Evolutionary conservation across 2,797 vertebrate species (phyloP).

Genomic region (Dicrostonyx torquatus): DNA sequence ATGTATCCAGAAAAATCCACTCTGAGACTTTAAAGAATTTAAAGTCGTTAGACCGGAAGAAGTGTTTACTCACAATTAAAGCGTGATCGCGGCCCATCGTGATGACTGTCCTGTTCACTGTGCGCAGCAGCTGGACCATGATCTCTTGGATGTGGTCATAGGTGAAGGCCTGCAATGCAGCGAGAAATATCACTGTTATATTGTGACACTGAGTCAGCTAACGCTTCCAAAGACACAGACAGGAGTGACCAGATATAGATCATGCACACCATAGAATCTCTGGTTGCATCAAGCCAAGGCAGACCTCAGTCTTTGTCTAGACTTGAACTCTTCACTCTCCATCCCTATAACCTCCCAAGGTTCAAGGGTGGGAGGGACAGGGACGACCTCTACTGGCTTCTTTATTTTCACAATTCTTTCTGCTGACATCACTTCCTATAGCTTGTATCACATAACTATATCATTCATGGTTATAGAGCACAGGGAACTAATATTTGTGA

Average conservation of each 20-base stretch:
- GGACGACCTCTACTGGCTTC: not conserved
- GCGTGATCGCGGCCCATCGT: slow-evolving; percentile 93
- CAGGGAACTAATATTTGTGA: not conserved
- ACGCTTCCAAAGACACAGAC: not conserved
- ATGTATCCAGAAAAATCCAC: not conserved
- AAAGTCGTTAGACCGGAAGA: not conserved
- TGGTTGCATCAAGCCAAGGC: not conserved
- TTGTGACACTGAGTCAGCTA: not conserved
- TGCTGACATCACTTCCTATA: not conserved
- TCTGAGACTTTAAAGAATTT: not conserved
- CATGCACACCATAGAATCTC: not conserved
- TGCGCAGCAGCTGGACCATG: slow-evolving; percentile 92
- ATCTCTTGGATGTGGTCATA: slow-evolving; percentile 95
- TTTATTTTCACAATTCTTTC: not conserved
- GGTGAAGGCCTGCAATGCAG: slow-evolving; percentile 89
- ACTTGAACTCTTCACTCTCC: not conserved
- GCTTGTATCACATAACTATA: not conserved
- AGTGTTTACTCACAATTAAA: slow-evolving; percentile 93
- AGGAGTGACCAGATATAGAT: not conserved
- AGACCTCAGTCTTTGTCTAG: not conserved
- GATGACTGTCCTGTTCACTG: slow-evolving; percentile 95
- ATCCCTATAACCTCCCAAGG: not conserved
- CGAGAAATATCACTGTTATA: slow-evolving; percentile 42
- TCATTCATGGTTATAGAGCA: not conserved
- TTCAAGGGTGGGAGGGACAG: not conserved